phyloP scores from a whole-genome alignment of 1,140 invertebrate species.

The Metaphire vulgaris region DNA sequence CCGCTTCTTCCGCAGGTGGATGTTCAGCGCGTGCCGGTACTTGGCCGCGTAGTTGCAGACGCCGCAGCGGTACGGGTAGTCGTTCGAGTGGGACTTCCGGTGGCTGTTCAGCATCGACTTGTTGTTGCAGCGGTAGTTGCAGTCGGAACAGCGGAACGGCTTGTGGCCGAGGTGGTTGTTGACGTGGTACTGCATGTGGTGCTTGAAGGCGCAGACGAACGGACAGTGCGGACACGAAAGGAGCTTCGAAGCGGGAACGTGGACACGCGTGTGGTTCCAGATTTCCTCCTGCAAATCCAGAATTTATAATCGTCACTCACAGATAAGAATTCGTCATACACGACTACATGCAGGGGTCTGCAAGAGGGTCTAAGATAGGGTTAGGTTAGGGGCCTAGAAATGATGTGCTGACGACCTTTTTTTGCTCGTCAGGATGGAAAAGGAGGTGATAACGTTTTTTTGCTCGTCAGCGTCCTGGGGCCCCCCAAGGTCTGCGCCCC shows the following conservation, averaged over 20 bases:
- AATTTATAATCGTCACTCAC: too few species aligned
- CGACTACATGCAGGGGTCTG: too few species aligned
- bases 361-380: conserved; percentile 86
- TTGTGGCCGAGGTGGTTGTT: conserved; percentile 87
- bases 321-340: too few species aligned
- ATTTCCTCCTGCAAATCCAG: conserved; percentile 22
- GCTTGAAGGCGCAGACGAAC: conserved; percentile 97
- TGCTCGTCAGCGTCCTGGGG: too few species aligned
- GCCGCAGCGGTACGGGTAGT: conserved; percentile 17
- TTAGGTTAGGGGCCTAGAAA: too few species aligned
- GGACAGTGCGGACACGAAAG: conserved; percentile 83
- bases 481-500: too few species aligned
- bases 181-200: conserved; percentile 87
- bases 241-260: conserved; percentile 20
- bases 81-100: conserved; percentile 75
- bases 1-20: conserved; percentile 3
- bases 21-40: conserved; percentile 19
- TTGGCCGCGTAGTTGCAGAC: conserved; percentile 15
- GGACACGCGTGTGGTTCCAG: conserved; percentile 13
- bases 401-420: too few species aligned
- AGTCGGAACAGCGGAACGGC: conserved; percentile 85
- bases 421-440: too few species aligned
- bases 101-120: conserved; percentile 99
- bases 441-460: too few species aligned
- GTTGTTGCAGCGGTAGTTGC: conserved; percentile 73